Percentiles rank a stretch among this genome's conserved stretches.
These are phyloP conservation scores for Ceryle rudis DNA, from an alignment of 2,797 vertebrate species.

Conservation along the genomic window DNA sequence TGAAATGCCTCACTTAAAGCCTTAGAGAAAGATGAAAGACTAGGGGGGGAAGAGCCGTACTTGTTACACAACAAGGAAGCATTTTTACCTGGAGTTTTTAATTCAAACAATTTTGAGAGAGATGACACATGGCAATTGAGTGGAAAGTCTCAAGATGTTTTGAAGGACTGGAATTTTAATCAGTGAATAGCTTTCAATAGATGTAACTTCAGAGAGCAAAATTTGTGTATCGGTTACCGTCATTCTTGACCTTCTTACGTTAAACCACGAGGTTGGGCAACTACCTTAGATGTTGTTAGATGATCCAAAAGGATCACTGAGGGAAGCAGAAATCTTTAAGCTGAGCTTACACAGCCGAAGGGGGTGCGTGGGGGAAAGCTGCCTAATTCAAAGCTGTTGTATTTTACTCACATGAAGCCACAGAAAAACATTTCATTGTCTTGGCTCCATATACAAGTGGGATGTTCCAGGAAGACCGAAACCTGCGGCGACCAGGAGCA, in stretches of 20 bases:
- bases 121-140: conserved; percentile 15
- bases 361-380: fast-evolving
- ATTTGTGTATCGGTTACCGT: neutral
- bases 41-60: neutral
- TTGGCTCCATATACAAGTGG: neutral
- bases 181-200: neutral
- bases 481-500: neutral
- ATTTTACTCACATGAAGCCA: neutral
- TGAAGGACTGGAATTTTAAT: conserved; percentile 28
- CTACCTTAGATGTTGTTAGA: neutral
- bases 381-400: neutral
- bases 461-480: conserved; percentile 5
- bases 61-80: neutral
- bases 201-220: neutral
- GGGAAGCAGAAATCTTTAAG: neutral
- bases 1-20: neutral
- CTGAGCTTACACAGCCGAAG: neutral
- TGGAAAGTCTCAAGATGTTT: conserved; percentile 4
- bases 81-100: neutral
- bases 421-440: neutral
- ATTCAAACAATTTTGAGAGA: neutral
- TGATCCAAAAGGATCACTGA: neutral
- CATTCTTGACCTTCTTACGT: neutral
- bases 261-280: neutral
- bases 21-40: neutral